Evolutionary conservation across 2,888 invertebrate genomes (phyloP).

Genomic region (Lampropteryx suffumata): DNA sequence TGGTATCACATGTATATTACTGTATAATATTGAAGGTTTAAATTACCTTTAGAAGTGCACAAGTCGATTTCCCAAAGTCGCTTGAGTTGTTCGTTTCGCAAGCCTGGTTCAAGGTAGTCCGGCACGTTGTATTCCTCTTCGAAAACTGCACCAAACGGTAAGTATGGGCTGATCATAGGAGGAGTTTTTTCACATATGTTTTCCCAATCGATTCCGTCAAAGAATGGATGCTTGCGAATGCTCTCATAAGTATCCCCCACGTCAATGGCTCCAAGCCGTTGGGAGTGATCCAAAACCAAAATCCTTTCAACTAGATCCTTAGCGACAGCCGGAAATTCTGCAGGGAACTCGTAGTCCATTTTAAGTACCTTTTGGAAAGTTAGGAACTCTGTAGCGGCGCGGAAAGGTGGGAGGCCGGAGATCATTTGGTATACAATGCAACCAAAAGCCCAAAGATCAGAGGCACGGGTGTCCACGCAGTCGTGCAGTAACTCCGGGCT

Average conservation of each 20-base stretch:
- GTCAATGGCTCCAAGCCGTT: slow-evolving; percentile 92
- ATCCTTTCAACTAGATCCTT: slow-evolving; percentile 94
- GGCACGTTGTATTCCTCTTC: slow-evolving; percentile 89
- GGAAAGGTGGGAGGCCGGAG: slow-evolving; percentile 95
- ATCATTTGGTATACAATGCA: slow-evolving; percentile 99
- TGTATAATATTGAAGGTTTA: not conserved
- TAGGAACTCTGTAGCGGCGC: slow-evolving; percentile 95
- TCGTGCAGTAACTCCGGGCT: slow-evolving; percentile 97
- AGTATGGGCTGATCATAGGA: slow-evolving; percentile 91
- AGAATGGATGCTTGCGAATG: slow-evolving; percentile 94
- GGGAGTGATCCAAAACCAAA: slow-evolving; percentile 90
- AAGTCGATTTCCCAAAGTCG: slow-evolving; percentile 89
- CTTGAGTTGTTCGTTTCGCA: slow-evolving; percentile 91
- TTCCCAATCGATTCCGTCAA: slow-evolving; percentile 92
- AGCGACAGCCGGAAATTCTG: slow-evolving; percentile 93
- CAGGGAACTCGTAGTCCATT: slow-evolving; percentile 95
- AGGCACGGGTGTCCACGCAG: slow-evolving; percentile 88
- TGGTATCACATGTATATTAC: no score
- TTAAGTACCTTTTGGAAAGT: slow-evolving; percentile 97
- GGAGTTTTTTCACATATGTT: slow-evolving; percentile 89
- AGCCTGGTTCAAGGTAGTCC: slow-evolving; percentile 92
- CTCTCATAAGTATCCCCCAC: slow-evolving; percentile 87
- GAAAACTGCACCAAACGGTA: slow-evolving; percentile 86
- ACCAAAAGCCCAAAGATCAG: slow-evolving; percentile 98
- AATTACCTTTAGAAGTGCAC: slow-evolving; percentile 72